These are phyloP conservation scores for Drosophila atroscutellata DNA, from an alignment of 2,888 invertebrate species.

Conservation along the genomic window DNA sequence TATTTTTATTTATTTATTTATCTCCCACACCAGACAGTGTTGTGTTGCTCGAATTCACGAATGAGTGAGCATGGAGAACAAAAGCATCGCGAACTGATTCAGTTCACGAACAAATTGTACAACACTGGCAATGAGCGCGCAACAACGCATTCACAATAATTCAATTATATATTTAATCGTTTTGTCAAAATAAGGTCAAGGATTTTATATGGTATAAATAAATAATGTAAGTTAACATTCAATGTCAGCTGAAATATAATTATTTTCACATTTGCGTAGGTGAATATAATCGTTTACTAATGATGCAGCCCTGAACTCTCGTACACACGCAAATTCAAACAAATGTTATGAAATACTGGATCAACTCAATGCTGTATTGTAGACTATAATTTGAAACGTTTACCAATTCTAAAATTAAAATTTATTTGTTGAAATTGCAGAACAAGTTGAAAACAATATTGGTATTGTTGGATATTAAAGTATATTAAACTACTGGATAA, in stretches of 20 bases:
- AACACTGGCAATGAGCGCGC: conserved; percentile 14
- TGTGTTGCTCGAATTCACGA: conserved; percentile 40
- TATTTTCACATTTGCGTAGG: neutral
- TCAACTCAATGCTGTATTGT: neutral
- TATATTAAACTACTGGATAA: conserved; percentile 79
- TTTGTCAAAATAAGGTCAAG: neutral
- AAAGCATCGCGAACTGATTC: conserved; percentile 22
- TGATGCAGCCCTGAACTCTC: neutral
- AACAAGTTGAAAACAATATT: neutral
- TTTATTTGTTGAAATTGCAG: neutral
- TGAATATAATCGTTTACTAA: neutral
- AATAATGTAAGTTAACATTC: neutral
- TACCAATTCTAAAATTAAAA: neutral
- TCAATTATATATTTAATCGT: neutral
- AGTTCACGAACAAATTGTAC: neutral
- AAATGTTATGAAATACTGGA: neutral
- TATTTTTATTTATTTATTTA: conserved; percentile 54
- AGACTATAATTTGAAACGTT: neutral
- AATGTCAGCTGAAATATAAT: neutral
- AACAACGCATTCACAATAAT: neutral
- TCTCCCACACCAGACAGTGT: conserved; percentile 49
- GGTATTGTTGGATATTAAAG: neutral
- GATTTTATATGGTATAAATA: neutral
- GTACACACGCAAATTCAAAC: too few relatives aligned
- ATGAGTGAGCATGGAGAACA: conserved; percentile 10